Conservation (phyloP, 2,113 vertebrate genomes). For the Genyomyrus donnyi region DNA sequence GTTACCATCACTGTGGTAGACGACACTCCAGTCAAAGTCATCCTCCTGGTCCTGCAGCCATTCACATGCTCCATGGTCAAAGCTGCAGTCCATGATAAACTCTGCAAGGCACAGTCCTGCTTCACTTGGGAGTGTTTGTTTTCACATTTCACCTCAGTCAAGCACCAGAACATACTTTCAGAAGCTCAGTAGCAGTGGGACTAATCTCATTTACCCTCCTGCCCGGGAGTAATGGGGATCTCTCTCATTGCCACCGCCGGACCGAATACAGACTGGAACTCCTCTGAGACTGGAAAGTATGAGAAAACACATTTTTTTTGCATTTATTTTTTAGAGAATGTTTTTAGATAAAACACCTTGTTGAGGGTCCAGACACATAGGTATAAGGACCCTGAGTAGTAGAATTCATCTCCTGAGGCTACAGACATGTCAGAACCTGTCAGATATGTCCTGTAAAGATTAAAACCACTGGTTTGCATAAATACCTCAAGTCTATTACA, state of each 20-base stretch:
- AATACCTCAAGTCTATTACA: background rate
- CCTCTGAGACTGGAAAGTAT: constrained; percentile 60
- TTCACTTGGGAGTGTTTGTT: background rate
- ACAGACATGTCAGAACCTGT: background rate
- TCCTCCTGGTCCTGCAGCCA: constrained; percentile 86
- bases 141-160: background rate
- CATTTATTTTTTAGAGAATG: background rate
- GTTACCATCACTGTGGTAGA: constrained; percentile 71
- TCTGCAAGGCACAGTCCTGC: constrained; percentile 47
- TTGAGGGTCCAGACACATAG: background rate
- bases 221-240: constrained; percentile 51
- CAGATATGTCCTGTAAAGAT: background rate
- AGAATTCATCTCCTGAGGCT: background rate
- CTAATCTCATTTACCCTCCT: constrained; percentile 62
- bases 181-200: background rate
- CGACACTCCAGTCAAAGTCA: constrained; percentile 85
- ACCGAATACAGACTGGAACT: constrained; percentile 65
- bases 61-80: constrained; percentile 78
- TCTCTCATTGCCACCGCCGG: constrained; percentile 60
- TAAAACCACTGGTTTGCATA: background rate
- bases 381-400: background rate
- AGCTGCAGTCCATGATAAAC: constrained; percentile 81
- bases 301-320: background rate
- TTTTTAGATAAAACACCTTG: background rate
- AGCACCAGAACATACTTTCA: background rate